Evolutionary conservation across 2,113 vertebrate genomes (phyloP).

Genomic region (Alaudala cheleensis): DNA sequence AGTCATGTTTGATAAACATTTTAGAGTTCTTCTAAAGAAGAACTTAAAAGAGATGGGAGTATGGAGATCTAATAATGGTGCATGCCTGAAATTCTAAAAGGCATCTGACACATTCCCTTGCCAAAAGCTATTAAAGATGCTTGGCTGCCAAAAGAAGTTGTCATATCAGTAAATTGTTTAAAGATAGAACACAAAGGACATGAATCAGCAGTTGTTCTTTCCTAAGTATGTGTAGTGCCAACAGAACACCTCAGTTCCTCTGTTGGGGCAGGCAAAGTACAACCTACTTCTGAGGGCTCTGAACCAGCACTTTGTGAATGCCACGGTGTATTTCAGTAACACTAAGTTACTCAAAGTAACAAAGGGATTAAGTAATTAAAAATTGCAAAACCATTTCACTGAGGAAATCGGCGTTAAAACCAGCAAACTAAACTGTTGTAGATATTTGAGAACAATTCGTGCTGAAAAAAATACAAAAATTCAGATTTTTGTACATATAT

Average conservation of each 20-base stretch:
- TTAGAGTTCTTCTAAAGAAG: not conserved
- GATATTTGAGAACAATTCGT: not conserved
- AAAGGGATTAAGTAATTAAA: not conserved
- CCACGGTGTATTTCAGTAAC: not conserved
- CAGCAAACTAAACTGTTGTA: not conserved
- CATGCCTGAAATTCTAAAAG: not conserved
- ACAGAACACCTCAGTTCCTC: not conserved
- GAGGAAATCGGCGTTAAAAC: not conserved
- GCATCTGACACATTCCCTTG: not conserved
- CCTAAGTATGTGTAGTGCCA: not conserved
- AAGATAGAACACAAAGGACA: not conserved
- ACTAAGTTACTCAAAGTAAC: not conserved
- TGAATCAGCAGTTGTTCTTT: not conserved
- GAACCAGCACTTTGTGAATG: not conserved
- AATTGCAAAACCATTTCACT: not conserved
- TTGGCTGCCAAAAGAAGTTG: not conserved
- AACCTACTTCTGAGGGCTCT: not conserved
- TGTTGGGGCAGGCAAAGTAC: not conserved
- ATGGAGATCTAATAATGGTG: not conserved
- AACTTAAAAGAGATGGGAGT: not conserved
- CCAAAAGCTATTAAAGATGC: not conserved
- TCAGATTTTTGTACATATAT: not conserved
- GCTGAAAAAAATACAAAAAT: not conserved
- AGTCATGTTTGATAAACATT: not conserved
- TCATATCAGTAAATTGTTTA: not conserved